Evolutionary conservation across 2,797 vertebrate species (phyloP).

Genomic region (Sebastes minor): DNA sequence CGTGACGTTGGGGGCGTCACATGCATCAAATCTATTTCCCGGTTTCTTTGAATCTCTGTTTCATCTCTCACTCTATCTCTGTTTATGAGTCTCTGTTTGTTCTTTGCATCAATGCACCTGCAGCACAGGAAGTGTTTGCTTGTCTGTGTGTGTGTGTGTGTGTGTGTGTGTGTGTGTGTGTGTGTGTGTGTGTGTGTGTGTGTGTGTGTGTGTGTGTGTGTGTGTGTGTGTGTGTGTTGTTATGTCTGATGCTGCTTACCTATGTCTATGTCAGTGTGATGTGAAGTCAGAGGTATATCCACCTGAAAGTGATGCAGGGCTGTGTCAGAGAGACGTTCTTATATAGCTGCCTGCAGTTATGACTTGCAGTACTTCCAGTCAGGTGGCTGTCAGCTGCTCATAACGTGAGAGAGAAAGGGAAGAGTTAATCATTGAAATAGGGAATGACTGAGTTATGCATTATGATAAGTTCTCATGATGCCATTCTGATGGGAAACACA

Average conservation of each 20-base stretch:
- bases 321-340: conserved; percentile 25
- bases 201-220: not conserved
- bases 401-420: conserved; percentile 8
- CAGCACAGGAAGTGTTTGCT: not conserved
- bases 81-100: not conserved
- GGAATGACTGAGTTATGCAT: not conserved
- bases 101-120: not conserved
- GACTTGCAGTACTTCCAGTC: conserved; percentile 49
- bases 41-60: not conserved
- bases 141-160: not conserved
- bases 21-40: not conserved
- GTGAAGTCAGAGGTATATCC: not conserved
- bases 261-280: not conserved
- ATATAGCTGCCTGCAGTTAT: conserved; percentile 53
- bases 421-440: conserved; percentile 25
- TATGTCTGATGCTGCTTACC: conserved; percentile 50
- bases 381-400: conserved; percentile 65
- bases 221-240: not conserved
- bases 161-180: not conserved
- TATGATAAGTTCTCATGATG: not conserved
- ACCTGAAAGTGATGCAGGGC: not conserved
- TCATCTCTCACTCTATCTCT: not conserved
- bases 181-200: not conserved
- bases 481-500: not conserved
- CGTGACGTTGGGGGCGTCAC: not conserved